Conservation (phyloP, 2,797 vertebrate genomes). For the Trachops cirrhosus region DNA sequence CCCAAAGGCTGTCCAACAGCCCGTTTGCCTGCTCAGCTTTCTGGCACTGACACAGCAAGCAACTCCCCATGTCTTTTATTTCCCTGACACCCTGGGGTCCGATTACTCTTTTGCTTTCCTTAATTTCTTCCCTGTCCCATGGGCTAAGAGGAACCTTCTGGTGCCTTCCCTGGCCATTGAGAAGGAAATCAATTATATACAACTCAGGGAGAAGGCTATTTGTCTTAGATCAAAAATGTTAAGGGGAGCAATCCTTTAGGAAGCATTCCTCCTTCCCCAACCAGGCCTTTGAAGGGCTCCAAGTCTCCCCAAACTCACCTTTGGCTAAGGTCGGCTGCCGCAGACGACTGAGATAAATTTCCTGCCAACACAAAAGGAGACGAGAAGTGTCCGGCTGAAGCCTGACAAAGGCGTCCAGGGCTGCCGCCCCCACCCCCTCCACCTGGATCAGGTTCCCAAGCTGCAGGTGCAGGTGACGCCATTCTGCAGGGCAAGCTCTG, state of each 20-base stretch:
- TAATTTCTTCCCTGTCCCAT: neutral
- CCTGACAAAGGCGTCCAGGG: slow-evolving; percentile 64
- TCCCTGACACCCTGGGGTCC: neutral
- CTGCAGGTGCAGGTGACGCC: slow-evolving; percentile 73
- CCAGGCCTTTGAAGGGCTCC: neutral
- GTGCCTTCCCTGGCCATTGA: neutral
- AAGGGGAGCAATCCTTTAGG: neutral
- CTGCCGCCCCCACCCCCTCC: slow-evolving; percentile 55
- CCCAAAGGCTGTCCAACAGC: neutral
- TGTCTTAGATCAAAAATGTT: neutral
- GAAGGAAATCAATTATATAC: neutral
- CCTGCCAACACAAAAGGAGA: slow-evolving; percentile 67
- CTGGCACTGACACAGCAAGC: neutral
- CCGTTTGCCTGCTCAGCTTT: neutral
- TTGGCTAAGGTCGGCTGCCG: slow-evolving; percentile 36
- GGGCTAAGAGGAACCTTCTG: neutral
- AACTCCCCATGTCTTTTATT: neutral
- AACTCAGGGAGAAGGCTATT: neutral
- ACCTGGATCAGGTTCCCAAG: slow-evolving; percentile 74
- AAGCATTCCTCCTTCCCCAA: neutral
- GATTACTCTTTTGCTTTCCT: neutral
- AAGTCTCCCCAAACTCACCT: slow-evolving; percentile 60
- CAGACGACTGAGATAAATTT: slow-evolving; percentile 19
- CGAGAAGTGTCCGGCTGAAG: slow-evolving; percentile 36
- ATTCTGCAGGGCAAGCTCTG: slow-evolving; percentile 67